Evolutionary conservation across 2,888 invertebrate species (phyloP).

Genomic region (Strigamia maritima): DNA sequence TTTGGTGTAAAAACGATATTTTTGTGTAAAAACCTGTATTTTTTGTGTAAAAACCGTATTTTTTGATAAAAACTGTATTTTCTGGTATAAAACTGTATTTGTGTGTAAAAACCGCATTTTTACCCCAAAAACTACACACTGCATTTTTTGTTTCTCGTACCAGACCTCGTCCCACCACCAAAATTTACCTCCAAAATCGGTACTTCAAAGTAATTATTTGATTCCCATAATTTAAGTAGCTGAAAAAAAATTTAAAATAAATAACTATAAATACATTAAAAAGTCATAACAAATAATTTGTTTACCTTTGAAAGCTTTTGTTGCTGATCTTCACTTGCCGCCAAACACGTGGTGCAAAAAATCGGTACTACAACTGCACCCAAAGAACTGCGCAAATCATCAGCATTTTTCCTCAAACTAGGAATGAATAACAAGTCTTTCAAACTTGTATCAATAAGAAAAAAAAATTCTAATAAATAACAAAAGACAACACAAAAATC

Average conservation of each 20-base stretch:
- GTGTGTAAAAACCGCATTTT: no score
- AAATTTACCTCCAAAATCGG: conserved; percentile 52
- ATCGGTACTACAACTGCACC: conserved; percentile 95
- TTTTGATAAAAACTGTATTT: no score
- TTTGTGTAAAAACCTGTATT: no score
- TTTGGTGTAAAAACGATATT: no score
- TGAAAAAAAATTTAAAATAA: conserved; percentile 46
- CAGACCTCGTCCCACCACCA: no score
- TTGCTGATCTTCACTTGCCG: conserved; percentile 82
- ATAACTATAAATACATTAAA: neutral
- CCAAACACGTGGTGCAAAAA: conserved; percentile 90
- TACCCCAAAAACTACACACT: no score
- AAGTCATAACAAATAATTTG: conserved; percentile 33
- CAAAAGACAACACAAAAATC: neutral
- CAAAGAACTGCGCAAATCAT: conserved; percentile 86
- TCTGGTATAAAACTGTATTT: no score
- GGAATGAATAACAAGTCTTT: neutral
- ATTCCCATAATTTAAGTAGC: conserved; percentile 92
- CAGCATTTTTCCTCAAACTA: conserved; percentile 93
- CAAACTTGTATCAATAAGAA: no score
- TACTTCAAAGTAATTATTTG: conserved; percentile 69
- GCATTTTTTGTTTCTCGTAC: no score
- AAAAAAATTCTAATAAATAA: no score
- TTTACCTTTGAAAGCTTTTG: conserved; percentile 79
- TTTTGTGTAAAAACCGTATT: no score